Conservation (phyloP, 35 echinoderm and acorn worm species). For the Apostichopus japonicus region DNA sequence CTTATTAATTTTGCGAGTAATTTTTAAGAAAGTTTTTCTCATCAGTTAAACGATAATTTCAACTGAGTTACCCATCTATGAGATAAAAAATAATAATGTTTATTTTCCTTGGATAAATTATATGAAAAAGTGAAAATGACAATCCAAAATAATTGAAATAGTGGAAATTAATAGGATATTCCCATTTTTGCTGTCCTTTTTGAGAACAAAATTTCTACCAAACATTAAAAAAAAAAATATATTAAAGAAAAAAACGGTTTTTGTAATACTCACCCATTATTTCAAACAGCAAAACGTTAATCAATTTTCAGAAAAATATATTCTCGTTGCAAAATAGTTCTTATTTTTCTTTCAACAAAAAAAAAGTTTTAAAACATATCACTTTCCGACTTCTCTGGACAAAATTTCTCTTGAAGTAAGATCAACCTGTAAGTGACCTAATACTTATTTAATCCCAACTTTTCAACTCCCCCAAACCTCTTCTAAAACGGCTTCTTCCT, state of each 20-base stretch:
- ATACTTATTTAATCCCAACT: constrained; percentile 39
- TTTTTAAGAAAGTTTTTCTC: no score
- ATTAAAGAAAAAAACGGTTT: neutral
- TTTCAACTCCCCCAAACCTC: constrained; percentile 17
- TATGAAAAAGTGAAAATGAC: no score
- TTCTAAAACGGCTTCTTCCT: neutral
- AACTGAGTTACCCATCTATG: no score
- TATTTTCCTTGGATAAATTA: no score
- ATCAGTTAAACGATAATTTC: no score
- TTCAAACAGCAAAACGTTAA: constrained; percentile 2
- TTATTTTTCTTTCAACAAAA: neutral
- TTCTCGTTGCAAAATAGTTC: neutral
- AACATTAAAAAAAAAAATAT: neutral
- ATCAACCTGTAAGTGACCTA: constrained; percentile 26
- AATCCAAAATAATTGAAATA: no score
- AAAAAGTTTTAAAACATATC: neutral
- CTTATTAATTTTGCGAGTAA: no score
- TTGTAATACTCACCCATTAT: constrained; percentile 41
- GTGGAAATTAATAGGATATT: no score
- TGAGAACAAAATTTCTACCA: no score
- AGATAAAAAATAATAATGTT: no score
- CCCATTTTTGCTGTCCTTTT: no score
- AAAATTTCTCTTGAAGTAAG: constrained; percentile 17
- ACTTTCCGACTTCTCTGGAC: constrained; percentile 16
- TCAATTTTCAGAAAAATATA: neutral